Evolutionary conservation across 2,888 invertebrate species (phyloP), one percentile per base, ranked within the genome.

Genomic region (Carabus problematicus): DNA sequence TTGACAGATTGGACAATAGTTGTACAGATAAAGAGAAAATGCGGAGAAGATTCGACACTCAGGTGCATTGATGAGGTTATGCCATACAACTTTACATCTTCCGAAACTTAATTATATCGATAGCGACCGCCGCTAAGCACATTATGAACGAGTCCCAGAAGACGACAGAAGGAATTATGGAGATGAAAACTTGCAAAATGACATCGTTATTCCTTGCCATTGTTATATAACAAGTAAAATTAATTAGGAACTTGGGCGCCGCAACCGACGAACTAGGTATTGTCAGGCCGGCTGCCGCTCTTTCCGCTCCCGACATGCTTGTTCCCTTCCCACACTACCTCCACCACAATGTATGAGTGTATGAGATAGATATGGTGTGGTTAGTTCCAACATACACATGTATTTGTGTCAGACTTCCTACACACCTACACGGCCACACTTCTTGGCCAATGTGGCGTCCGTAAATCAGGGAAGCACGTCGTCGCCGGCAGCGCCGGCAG

Each of bases 111-210:
- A 69, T 69, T 69, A 69, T 62, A 69, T 69, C 56, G 69, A 69
- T 66, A 59, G 58, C 66, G 49, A 49, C 59, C 59, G 58, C 58
- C 40, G 61, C 62, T 61, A 68, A 60, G 61, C 68, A 59, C 52
- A 66, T 66, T 66, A 66, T 66, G 66, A 66, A 49, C 66, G 66
- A 64, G 66, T 59, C 59, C 59, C 66, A 45, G 59, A 59, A 59
- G 66, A 59, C 49, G 66, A 72, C 64, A 70, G 56, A 61, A 68
- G 71, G 71, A 70, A 62, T 71, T 71, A 71, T 72, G 60, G 70
- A 71, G 64, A 68, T 69, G 71, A 71, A 71, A 72, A 71, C 70
- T 60, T 62, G 72, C 71, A 72, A 72, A 72, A 72, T 71, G 67
- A 70, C 71, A 58, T 70, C 71, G 71, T 72, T 73, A 72, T 70